These are phyloP conservation scores for Vulpes lagopus DNA, from an alignment of 2,113 vertebrate genomes.

Conservation along the genomic window DNA sequence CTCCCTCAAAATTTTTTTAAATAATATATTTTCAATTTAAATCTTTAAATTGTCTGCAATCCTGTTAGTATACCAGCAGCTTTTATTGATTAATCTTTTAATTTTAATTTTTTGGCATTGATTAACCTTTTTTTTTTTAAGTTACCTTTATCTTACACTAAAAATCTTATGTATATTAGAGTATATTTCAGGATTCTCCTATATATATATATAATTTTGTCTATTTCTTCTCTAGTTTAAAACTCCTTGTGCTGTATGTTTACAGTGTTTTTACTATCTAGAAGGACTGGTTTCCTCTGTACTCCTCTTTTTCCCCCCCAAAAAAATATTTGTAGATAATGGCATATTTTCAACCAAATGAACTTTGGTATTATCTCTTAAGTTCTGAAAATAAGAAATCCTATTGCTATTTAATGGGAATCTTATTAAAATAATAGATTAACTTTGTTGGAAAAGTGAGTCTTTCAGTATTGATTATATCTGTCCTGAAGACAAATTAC, in stretches of 20 bases:
- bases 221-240: slow-evolving; percentile 7
- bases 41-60: background rate
- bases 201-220: background rate
- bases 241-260: background rate
- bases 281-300: background rate
- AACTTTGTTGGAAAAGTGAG: background rate
- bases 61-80: background rate
- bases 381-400: background rate
- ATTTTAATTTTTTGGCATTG: background rate
- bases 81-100: background rate
- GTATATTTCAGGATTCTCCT: background rate
- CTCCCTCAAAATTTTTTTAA: background rate
- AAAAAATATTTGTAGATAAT: background rate
- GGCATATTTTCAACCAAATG: background rate
- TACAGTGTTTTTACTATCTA: slow-evolving; percentile 4
- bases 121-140: background rate
- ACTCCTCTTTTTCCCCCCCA: background rate
- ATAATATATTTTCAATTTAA: background rate
- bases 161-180: background rate
- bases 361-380: slow-evolving; percentile 22
- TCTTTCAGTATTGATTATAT: background rate
- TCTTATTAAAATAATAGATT: background rate
- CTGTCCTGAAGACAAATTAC: background rate
- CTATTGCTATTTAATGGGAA: background rate
- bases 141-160: slow-evolving; percentile 28